These are phyloP conservation scores for Meleagris gallopavo DNA, from an alignment of 2,113 vertebrate genomes.

Conservation along the genomic window DNA sequence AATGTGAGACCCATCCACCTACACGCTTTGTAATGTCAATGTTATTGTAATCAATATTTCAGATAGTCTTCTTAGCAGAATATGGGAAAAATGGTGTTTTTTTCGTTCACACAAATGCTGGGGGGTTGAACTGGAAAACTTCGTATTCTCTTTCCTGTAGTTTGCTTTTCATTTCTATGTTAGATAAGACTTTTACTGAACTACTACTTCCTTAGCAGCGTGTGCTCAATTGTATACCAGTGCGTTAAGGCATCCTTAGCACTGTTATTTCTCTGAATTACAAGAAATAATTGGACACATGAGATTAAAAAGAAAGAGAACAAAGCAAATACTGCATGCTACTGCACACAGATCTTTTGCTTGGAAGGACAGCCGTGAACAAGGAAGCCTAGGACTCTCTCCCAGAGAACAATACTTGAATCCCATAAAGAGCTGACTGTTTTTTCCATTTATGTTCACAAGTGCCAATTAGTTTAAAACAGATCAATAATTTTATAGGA, in stretches of 20 bases:
- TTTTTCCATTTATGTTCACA: constrained; percentile 58
- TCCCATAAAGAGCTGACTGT: not conserved
- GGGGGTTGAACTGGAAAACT: not conserved
- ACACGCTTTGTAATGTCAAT: not conserved
- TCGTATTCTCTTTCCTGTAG: not conserved
- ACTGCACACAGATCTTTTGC: not conserved
- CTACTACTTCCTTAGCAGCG: not conserved
- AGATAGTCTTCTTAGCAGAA: not conserved
- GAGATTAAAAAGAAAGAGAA: constrained; percentile 62
- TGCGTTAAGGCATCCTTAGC: not conserved
- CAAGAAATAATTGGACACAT: constrained; percentile 10
- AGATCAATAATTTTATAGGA: constrained; percentile 50
- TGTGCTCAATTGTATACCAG: not conserved
- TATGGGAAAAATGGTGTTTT: not conserved
- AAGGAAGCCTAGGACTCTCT: not conserved
- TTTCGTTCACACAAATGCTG: not conserved
- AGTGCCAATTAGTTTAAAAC: constrained; percentile 74
- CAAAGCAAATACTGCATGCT: constrained; percentile 21
- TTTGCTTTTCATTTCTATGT: not conserved
- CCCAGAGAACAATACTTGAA: constrained; percentile 53
- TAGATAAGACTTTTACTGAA: not conserved
- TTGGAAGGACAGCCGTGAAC: constrained; percentile 5
- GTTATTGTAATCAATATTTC: not conserved
- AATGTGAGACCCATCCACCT: not conserved
- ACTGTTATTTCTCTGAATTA: not conserved